phyloP scores from a whole-genome alignment of 2,888 invertebrate species.

The Eupelmus urozonus region DNA sequence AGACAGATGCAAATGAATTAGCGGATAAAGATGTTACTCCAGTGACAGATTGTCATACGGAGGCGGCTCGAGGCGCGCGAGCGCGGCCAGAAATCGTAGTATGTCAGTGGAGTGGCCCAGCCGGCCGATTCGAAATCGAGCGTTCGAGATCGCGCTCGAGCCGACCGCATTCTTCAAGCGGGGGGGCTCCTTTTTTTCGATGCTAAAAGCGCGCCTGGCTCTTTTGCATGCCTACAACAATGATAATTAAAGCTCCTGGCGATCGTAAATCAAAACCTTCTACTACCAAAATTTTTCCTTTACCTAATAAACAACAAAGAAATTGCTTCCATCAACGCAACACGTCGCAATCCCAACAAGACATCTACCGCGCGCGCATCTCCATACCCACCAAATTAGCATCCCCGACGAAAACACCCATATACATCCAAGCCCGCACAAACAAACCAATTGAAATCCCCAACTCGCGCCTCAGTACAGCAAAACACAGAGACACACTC shows the following conservation, averaged over 20 bases:
- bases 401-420: too few relatives aligned
- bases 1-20: constrained; percentile 3
- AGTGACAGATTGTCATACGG: too few relatives aligned
- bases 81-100: constrained; percentile 45
- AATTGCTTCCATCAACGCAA: too few relatives aligned
- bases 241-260: background rate
- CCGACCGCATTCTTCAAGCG: constrained; percentile 64
- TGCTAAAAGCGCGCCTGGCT: background rate
- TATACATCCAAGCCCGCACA: background rate
- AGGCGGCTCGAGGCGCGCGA: constrained; percentile 3
- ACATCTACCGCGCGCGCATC: too few relatives aligned
- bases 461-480: background rate
- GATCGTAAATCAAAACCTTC: too few relatives aligned
- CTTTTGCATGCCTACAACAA: background rate
- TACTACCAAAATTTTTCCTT: too few relatives aligned
- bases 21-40: too few relatives aligned
- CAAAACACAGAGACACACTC: background rate
- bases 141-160: constrained; percentile 54
- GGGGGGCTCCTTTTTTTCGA: constrained; percentile 34
- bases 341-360: too few relatives aligned
- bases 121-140: constrained; percentile 63
- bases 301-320: too few relatives aligned
- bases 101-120: constrained; percentile 62
- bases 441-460: background rate
- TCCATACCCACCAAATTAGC: too few relatives aligned